Percentiles rank a stretch among this genome's conserved stretches.
Evolutionary conservation across 1,140 invertebrate genomes (phyloP).

Genomic region (Tribolium madens): DNA sequence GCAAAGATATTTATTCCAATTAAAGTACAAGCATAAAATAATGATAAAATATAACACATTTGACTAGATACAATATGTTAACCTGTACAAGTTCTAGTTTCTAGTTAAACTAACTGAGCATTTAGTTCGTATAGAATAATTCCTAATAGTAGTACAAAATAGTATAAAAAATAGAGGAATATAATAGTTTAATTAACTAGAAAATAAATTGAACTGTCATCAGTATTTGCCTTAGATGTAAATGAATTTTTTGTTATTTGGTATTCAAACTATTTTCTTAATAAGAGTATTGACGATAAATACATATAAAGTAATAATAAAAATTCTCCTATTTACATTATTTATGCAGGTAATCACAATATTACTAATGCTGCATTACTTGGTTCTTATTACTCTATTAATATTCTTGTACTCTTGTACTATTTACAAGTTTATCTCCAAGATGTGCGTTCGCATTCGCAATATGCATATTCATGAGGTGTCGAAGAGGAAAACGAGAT

Average conservation of each 20-base stretch:
- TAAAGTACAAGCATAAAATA: conserved; percentile 36
- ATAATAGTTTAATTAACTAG: conserved; percentile 13
- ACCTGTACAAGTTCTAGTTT: background rate
- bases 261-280: conserved; percentile 8
- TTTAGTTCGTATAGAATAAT: background rate
- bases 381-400: background rate
- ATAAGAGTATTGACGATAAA: background rate
- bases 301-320: background rate
- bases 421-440: background rate
- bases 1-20: conserved; percentile 22
- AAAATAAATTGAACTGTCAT: conserved; percentile 29
- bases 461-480: background rate
- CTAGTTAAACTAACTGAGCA: conserved; percentile 12
- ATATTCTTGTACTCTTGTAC: background rate
- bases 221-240: background rate
- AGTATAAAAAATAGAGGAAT: background rate
- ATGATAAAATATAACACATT: conserved; percentile 33
- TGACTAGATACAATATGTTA: conserved; percentile 31
- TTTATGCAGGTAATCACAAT: background rate
- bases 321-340: background rate
- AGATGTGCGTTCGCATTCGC: background rate
- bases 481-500: background rate
- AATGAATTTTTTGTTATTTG: conserved; percentile 1
- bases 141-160: conserved; percentile 13
- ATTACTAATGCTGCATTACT: background rate